A percentile compares a stretch with the other conserved stretches of the same genome.
Conservation (phyloP, 2,888 invertebrate species). For the Meloe dianella region DNA sequence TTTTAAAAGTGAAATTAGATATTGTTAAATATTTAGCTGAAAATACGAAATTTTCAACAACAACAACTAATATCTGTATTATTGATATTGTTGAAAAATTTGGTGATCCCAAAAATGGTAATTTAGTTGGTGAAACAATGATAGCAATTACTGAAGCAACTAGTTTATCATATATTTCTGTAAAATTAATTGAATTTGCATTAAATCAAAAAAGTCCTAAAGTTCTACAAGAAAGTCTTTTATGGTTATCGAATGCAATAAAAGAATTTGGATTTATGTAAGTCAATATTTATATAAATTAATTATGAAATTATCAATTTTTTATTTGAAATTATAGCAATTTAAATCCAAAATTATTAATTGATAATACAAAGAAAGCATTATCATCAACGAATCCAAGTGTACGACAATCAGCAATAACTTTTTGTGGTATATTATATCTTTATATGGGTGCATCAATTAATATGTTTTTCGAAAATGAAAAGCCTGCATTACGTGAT, state of each 20-base stretch:
- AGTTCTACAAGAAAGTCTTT: constrained; percentile 83
- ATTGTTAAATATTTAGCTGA: constrained; percentile 79
- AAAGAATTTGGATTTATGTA: constrained; percentile 87
- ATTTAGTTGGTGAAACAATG: constrained; percentile 72
- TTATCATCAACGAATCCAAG: constrained; percentile 84
- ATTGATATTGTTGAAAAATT: constrained; percentile 84
- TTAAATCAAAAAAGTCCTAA: constrained; percentile 90
- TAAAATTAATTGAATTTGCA: constrained; percentile 74
- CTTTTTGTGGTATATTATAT: constrained; percentile 77
- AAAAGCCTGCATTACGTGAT: constrained; percentile 83
- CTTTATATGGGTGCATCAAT: constrained; percentile 81
- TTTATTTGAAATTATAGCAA: constrained; percentile 47
- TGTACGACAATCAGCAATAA: constrained; percentile 79
- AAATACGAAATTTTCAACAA: constrained; percentile 73
- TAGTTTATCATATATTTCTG: constrained; percentile 75
- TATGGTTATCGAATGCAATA: constrained; percentile 79
- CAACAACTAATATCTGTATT: constrained; percentile 76
- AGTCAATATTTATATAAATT: constrained; percentile 57
- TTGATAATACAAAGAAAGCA: constrained; percentile 82
- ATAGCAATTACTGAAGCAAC: constrained; percentile 79
- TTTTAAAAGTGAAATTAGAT: constrained; percentile 82
- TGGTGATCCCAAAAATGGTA: constrained; percentile 81
- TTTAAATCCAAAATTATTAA: constrained; percentile 74
- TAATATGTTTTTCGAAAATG: constrained; percentile 81
- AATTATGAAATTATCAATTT: no score